Conservation (phyloP, 2,888 invertebrate species). For the Rugalucina vietnamica region DNA sequence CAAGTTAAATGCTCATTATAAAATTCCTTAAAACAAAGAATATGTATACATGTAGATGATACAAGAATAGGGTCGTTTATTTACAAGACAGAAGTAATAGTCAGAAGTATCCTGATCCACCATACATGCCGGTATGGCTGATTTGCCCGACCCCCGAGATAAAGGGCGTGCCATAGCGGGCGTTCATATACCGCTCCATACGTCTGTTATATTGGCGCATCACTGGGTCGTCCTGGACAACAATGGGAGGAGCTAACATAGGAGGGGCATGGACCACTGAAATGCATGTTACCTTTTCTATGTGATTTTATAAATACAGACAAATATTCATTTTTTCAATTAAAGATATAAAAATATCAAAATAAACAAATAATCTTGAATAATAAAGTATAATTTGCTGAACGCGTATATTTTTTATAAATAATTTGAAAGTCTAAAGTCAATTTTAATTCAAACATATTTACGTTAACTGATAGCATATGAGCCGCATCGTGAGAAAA, state of each 20-base stretch:
- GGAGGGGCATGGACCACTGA: background rate
- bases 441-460: too few relatives aligned
- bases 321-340: too few relatives aligned
- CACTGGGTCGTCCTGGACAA: background rate
- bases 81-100: background rate
- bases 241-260: background rate
- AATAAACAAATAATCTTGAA: too few relatives aligned
- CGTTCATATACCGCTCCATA: background rate
- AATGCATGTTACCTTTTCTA: too few relatives aligned
- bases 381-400: too few relatives aligned
- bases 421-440: too few relatives aligned
- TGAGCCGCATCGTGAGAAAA: too few relatives aligned
- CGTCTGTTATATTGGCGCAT: background rate
- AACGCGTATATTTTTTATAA: too few relatives aligned
- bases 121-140: background rate
- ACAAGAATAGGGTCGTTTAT: background rate
- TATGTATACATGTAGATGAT: background rate
- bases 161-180: background rate
- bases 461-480: too few relatives aligned
- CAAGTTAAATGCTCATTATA: too few relatives aligned
- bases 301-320: too few relatives aligned
- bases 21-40: background rate
- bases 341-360: too few relatives aligned
- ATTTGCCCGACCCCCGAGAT: background rate
- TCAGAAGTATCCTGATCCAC: background rate